phyloP scores from a whole-genome alignment of 2,888 invertebrate species.

The Acrobasis consociella region DNA sequence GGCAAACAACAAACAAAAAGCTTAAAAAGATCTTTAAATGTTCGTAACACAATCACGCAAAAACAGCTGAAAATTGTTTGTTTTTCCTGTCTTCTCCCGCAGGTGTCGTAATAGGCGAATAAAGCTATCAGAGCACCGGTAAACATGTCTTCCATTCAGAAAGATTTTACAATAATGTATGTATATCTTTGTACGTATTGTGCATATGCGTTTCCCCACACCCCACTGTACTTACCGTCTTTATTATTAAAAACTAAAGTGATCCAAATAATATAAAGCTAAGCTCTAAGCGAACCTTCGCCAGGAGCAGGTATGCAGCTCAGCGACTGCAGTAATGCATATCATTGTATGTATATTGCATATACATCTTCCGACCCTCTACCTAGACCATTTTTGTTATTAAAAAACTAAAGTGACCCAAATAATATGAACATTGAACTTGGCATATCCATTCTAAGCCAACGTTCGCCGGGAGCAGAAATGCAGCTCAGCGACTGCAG shows the following conservation, averaged over 20 bases:
- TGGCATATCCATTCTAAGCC: constrained; percentile 54
- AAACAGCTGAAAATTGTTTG: too few relatives aligned
- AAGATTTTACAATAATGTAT: constrained; percentile 37
- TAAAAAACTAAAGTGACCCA: constrained; percentile 15
- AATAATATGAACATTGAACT: too few relatives aligned
- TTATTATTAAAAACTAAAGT: constrained; percentile 31
- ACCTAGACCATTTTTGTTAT: constrained; percentile 65
- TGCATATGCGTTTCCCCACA: constrained; percentile 55
- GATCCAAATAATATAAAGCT: too few relatives aligned
- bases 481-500: constrained; percentile 77
- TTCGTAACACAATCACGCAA: too few relatives aligned
- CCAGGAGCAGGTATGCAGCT: constrained; percentile 72
- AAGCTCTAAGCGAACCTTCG: constrained; percentile 45
- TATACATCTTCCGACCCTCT: constrained; percentile 50
- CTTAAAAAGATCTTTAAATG: too few relatives aligned
- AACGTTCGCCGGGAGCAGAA: constrained; percentile 61
- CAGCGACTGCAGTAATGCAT: constrained; percentile 78
- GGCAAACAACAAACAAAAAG: too few relatives aligned
- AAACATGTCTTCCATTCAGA: too few relatives aligned
- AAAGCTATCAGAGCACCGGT: too few relatives aligned
- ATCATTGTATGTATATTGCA: constrained; percentile 73
- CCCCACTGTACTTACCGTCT: too few relatives aligned
- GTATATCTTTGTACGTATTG: constrained; percentile 76
- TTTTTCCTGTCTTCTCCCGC: too few relatives aligned
- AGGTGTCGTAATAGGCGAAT: too few relatives aligned